A percentile compares a stretch with the other conserved stretches of the same genome.
Evolutionary conservation across 1,140 invertebrate genomes (phyloP).

Genomic region (Brachionus calyciflorus): DNA sequence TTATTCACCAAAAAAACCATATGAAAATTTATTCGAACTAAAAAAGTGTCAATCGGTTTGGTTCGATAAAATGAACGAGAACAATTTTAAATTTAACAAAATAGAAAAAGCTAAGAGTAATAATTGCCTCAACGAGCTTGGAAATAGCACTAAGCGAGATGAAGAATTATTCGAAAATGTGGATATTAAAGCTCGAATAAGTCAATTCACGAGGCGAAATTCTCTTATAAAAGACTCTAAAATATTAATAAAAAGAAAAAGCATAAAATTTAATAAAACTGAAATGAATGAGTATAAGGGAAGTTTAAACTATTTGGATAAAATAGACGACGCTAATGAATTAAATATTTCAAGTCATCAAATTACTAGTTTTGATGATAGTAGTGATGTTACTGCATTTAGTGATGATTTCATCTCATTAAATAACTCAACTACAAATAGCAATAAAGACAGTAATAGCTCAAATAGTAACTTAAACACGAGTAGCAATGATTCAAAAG

Average conservation of each 20-base stretch:
- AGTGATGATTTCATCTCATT: background rate
- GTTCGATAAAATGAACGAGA: conserved; percentile 10
- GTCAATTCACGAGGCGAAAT: background rate
- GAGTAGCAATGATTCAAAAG: no score
- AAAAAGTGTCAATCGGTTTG: conserved; percentile 27
- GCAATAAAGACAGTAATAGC: background rate
- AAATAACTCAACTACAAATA: background rate
- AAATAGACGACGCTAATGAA: conserved; percentile 14
- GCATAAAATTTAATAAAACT: background rate
- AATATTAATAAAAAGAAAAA: background rate
- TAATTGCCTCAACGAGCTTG: conserved; percentile 11
- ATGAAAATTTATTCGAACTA: background rate
- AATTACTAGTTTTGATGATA: background rate
- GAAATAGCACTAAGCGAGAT: background rate
- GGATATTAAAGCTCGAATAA: conserved; percentile 1
- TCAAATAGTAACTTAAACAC: background rate
- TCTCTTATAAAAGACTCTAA: conserved; percentile 5
- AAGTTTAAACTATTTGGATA: conserved; percentile 33
- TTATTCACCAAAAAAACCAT: background rate
- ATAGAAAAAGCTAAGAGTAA: conserved; percentile 22
- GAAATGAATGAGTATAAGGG: conserved; percentile 6
- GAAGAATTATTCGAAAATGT: background rate
- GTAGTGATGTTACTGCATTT: background rate
- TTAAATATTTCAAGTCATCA: background rate
- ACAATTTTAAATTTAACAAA: background rate